Base-by-base conservation (phyloP, 2,797 vertebrate genomes). In the Pachyuromys duprasi region DNA sequence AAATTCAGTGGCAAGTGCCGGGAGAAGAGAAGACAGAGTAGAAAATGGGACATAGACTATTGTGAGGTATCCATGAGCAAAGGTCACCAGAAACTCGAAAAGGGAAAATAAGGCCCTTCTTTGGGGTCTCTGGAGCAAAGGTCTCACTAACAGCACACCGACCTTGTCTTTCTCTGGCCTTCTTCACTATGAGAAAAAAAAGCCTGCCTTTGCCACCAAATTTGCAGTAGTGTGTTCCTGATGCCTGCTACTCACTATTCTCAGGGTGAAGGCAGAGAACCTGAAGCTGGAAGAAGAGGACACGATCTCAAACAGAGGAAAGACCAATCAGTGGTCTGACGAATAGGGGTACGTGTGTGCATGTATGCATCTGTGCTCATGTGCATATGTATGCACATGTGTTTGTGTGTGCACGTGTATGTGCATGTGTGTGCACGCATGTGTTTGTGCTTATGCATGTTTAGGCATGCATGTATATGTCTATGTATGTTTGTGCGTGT, bases 241-340 rank as follows among this genome's bases (percentile, higher is more conserved):
- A 26, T n/a, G 20, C 20, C n/a, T 2, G 3, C 22, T 5, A 18
- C 4, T 5, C 2, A 20, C 28, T 62, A 5, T 6, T 4, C 6
- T 11, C 39, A 33, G 0, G 39, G 14, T 24, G 28, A 24, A 70
- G 67, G 15, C 49, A 26, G 14, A 79, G 28, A 13, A 2, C 67
- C 74, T 45, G 62, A 49, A 65, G 39, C 6, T n/a, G 49, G 20
- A 28, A 2, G 24, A 60, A 78, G 33, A n/a, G 24, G 28, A n/a
- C 12, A 39, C 4, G 39, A 62, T 62, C 28, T 67, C 63, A 53
- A 33, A 14, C 72, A 28, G 45, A 36, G 15, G 55, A 92, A 65
- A 36, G 63, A 24, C 3, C 24, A 7, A 12, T 0, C 26, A 49
- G 42, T 33, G 8, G 5, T 60, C 83, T 53, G 26, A 15, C 26